Evolutionary conservation across 1,140 invertebrate species (phyloP), one percentile per base, ranked within the genome.

Genomic region (Zaprionus ghesquierei): DNA sequence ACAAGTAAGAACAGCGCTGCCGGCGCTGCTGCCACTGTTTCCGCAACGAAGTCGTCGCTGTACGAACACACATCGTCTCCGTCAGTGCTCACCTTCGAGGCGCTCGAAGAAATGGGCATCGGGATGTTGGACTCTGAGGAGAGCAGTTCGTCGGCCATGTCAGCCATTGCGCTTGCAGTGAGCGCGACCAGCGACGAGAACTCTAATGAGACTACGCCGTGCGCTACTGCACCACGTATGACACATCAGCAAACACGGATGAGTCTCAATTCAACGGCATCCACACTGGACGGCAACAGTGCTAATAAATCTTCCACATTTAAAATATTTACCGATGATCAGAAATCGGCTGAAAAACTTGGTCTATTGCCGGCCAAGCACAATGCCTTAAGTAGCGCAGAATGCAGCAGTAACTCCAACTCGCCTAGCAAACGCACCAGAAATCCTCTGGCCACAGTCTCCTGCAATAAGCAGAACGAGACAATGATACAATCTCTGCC

Each of bases 41-140:
- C 35, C 23, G 58, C 50, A 20, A 61, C 75, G 33, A 90, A 90
- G 73, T 55, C 74, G 18, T 54, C 81, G 9, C 59, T 73, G 25
- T 68, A 84, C 77, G 87, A 91, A 54, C 70, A 79, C 55, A 75
- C 79, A 15, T 90, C 90, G 10, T 90, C 90, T 10, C 89, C 90
- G 1, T 81, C 80, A 0, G 66, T 66, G 22, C 78, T 90, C 0
- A 87, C 90, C 3, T 89, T 27, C 54, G 90, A 91, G 61, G 73
- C 80, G 27, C 75, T 92, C 13, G 90, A 91, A 56, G 89, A 92
- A 56, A 92, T 92, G 91, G 91, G 91, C 60, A 82, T 92, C 15
- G 90, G 85, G 2, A 91, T 92, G 91, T 55, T 92, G 33, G 91
- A 92, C 59, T 92, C 91, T 0, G 91, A 92, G 53, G 91, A 92